Evolutionary conservation across 2,888 invertebrate species (phyloP), one percentile per base, ranked within the genome.

Genomic region (Luffia ferchaultella): DNA sequence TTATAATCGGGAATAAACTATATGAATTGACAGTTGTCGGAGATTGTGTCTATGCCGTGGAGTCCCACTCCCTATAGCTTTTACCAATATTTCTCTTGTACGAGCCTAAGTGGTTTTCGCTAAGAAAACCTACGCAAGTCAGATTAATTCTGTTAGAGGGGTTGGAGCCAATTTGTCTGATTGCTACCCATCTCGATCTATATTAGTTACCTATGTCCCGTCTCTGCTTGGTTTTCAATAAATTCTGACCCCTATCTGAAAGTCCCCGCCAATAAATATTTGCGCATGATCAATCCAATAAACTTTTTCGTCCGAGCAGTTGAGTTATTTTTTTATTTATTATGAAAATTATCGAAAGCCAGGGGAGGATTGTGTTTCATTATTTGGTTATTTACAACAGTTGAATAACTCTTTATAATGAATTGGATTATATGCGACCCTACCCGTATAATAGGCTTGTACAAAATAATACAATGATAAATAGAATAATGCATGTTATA

Each of bases 151-250:
- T 65, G 73, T 72, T 68, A 70, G 76, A 76, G 80, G 82, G 82
- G 76, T 68, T 65, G 73, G 74, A 83, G 74, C 77, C 85, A 85
- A 85, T 85, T 85, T 85, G 85, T 83, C 84, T 85, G 85, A 85
- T 85, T 85, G 84, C 80, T 73, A 70, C 74, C 74, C 62, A 73
- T 79, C 70, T 74, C 73, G 73, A 76, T 76, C 71, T 74, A 71
- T 74, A 68, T 75, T 71, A 68, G 67, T 66, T 66, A 73, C 69
- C 74, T 77, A 77, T 76, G 70, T 67, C 63, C 63, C 60, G 61
- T 62, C 59, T 63, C 63, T 68, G 63, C 63, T 68, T 70, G 69
- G 70, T 73, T 78, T 76, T 71, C 76, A 73, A 82, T 82, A 84
- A 78, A 79, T 83, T 73, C 65, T 76, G 79, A 72, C 79, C 78